These are phyloP conservation scores for Pantherophis guttatus DNA, from an alignment of 2,113 vertebrate species.

Conservation along the genomic window DNA sequence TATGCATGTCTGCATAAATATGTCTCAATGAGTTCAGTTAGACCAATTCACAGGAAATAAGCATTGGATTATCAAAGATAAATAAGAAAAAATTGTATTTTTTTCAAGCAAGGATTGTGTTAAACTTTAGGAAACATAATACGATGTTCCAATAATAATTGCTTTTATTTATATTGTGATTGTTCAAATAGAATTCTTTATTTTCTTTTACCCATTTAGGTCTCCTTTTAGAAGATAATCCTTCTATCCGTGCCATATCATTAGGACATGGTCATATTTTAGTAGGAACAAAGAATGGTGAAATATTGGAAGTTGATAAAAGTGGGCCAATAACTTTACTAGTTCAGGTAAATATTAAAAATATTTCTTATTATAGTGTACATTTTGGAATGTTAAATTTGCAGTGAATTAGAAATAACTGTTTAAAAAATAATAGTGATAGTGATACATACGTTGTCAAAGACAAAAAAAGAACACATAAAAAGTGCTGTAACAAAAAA, in stretches of 20 bases:
- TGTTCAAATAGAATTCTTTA: conserved; percentile 15
- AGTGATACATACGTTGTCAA: not conserved
- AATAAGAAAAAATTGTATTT: not conserved
- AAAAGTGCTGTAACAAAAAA: not conserved
- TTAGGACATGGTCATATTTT: conserved; percentile 96
- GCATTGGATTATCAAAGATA: not conserved
- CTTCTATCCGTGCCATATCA: conserved; percentile 98
- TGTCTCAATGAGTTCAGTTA: not conserved
- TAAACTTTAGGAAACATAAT: not conserved
- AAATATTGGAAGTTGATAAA: conserved; percentile 98
- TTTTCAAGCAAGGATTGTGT: not conserved
- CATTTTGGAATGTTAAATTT: not conserved
- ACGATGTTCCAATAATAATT: not conserved
- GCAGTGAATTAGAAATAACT: not conserved
- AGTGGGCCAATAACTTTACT: conserved; percentile 91
- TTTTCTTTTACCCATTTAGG: conserved; percentile 69
- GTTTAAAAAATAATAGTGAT: not conserved
- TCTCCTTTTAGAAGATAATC: conserved; percentile 96
- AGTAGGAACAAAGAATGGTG: conserved; percentile 96
- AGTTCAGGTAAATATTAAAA: conserved; percentile 72
- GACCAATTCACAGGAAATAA: not conserved
- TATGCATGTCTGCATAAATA: not conserved
- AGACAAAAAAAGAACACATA: not conserved
- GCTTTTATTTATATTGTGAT: not conserved
- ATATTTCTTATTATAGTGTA: not conserved